These are phyloP conservation scores for Pseudopleuronectes americanus DNA, from an alignment of 2,797 vertebrate species.

Conservation along the genomic window DNA sequence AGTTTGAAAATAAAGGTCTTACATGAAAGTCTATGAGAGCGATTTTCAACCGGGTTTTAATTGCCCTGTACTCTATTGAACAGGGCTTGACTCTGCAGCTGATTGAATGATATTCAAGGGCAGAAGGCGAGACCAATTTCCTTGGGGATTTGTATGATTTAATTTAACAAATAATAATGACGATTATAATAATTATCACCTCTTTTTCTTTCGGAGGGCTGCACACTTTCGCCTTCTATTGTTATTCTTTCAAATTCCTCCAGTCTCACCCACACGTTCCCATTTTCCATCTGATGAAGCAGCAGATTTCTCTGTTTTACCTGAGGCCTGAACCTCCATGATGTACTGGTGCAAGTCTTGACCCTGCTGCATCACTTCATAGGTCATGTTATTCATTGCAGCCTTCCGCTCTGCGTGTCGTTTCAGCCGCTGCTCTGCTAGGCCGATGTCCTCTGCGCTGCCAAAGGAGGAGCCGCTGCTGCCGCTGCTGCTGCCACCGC, in stretches of 20 bases:
- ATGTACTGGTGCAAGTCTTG: constrained; percentile 97
- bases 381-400: constrained; percentile 98
- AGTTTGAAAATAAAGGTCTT: no score
- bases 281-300: neutral
- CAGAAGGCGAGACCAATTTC: no score
- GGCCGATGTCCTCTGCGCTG: constrained; percentile 86
- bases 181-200: no score
- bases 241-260: neutral
- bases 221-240: no score
- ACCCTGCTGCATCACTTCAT: constrained; percentile 96
- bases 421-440: constrained; percentile 94
- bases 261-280: neutral
- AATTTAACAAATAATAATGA: no score
- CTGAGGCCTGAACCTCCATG: constrained; percentile 98
- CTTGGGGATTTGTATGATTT: no score
- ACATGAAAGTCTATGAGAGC: no score
- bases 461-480: constrained; percentile 85
- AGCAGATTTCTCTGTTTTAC: constrained; percentile 62
- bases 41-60: no score
- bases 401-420: constrained; percentile 92
- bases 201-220: no score
- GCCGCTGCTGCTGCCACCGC: constrained; percentile 70
- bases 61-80: no score
- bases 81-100: no score
- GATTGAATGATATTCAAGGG: no score